Conservation (phyloP, 2,888 invertebrate genomes). For the Athalia cordata region DNA sequence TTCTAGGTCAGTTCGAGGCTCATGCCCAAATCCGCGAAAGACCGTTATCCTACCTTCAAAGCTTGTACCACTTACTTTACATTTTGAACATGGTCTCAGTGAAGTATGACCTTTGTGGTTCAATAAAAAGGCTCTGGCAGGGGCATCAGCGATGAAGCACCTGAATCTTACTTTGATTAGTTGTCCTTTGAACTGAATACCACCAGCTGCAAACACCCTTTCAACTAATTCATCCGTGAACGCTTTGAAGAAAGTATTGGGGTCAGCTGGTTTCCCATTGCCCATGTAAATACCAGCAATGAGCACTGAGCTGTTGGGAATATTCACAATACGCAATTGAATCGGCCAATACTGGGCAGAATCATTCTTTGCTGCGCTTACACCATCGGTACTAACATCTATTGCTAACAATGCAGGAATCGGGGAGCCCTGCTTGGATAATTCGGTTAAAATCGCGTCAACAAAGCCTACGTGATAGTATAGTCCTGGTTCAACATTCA, state of each 20-base stretch:
- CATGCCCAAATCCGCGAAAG: constrained; percentile 13
- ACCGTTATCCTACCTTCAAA: background rate
- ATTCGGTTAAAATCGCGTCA: no score
- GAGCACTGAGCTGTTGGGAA: constrained; percentile 43
- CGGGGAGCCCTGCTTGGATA: no score
- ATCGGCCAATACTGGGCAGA: constrained; percentile 44
- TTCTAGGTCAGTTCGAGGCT: constrained; percentile 46
- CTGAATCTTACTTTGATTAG: constrained; percentile 39
- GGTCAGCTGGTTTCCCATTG: constrained; percentile 46
- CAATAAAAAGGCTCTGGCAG: constrained; percentile 49
- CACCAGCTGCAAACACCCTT: constrained; percentile 18
- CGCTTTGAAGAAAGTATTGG: constrained; percentile 42
- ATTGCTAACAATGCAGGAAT: no score
- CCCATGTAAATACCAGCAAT: constrained; percentile 51
- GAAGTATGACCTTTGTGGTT: constrained; percentile 50
- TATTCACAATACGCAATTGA: constrained; percentile 45
- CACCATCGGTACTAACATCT: no score
- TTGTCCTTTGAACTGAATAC: constrained; percentile 43
- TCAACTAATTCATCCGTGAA: constrained; percentile 41
- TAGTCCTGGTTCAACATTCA: no score
- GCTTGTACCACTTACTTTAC: constrained; percentile 37
- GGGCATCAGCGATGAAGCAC: constrained; percentile 52
- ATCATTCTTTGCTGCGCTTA: no score
- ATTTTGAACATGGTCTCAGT: constrained; percentile 50
- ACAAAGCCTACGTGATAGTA: no score